Evolutionary conservation across 2,113 vertebrate species (phyloP), one percentile per base, ranked within the genome.

Genomic region (Myotis yumanensis): DNA sequence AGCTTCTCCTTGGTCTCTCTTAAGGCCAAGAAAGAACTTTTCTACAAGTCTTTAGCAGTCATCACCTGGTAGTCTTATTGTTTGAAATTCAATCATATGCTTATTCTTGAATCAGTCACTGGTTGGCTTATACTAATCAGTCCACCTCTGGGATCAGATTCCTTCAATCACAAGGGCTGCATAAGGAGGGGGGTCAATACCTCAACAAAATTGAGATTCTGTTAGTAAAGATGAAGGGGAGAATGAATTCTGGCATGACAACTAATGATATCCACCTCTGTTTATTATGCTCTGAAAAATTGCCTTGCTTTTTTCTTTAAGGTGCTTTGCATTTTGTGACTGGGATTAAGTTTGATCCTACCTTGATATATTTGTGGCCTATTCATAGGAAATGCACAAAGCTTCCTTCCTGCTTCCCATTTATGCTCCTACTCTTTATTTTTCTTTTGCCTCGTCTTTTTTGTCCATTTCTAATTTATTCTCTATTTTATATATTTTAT

Each of bases 391-490:
- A 93, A 59, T 20, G 16, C 28, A 76, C 51, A 76, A 62, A 90
- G 32, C 7, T 93, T 86, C 23, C 18, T 79, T 89, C 35, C 37
- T 85, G 62, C 68, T 62, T 87, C 35, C 68, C 76, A 28, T 68
- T 88, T 75, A 32, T 75, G 28, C 28, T 52, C 12, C 7, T 92
- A 83, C 12, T n/a, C 48, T 59, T 85, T 71, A 40, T 30, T 88
- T 95, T 84, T 77, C n/a, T 77, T 89, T 84, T 43, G 35, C 35
- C 11, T 85, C 18, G 32, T 85, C 84, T 88, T 83, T 84, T 52
- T 92, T 89, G n/a, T 77, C 16, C 11, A n/a, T 57, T 83, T 84
- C 51, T 85, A 20, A 71, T 40, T 57, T 57, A 57, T 37, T 79
- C 10, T 51, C 32, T 62, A 32, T 57, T 81, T 84, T 62, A 57